These are phyloP conservation scores for Ligdia adustata DNA, from an alignment of 2,888 invertebrate genomes.

Conservation along the genomic window DNA sequence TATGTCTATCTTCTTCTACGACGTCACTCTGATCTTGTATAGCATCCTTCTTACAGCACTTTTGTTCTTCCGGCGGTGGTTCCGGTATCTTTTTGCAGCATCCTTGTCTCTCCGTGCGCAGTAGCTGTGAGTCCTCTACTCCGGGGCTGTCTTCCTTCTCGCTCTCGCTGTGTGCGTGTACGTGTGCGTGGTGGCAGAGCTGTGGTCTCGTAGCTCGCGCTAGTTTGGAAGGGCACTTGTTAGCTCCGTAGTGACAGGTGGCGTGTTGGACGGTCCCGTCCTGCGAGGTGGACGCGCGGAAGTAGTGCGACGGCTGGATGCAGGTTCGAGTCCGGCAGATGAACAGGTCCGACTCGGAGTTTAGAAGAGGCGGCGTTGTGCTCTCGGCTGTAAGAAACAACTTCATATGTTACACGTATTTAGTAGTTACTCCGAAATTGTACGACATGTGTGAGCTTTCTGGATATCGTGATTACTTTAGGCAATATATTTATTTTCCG, in stretches of 20 bases:
- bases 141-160: conserved; percentile 67
- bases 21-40: too few relatives aligned
- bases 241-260: conserved; percentile 70
- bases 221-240: conserved; percentile 69
- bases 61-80: conserved; percentile 50
- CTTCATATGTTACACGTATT: too few relatives aligned
- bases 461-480: too few relatives aligned
- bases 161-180: too few relatives aligned
- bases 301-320: conserved; percentile 76
- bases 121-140: conserved; percentile 65
- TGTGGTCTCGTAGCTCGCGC: conserved; percentile 58
- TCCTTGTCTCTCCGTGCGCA: conserved; percentile 58
- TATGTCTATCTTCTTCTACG: conserved; percentile 36
- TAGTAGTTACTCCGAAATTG: too few relatives aligned
- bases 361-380: conserved; percentile 68
- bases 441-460: too few relatives aligned
- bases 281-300: conserved; percentile 58
- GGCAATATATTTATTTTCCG: too few relatives aligned
- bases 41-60: conserved; percentile 44
- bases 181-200: conserved; percentile 47
- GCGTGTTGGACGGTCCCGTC: conserved; percentile 49
- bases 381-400: conserved; percentile 62
- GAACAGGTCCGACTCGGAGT: conserved; percentile 69
- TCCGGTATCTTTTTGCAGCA: conserved; percentile 67
- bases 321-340: conserved; percentile 73